These are phyloP conservation scores for Brachymystax lenok DNA, from an alignment of 2,797 vertebrate species.

Conservation along the genomic window DNA sequence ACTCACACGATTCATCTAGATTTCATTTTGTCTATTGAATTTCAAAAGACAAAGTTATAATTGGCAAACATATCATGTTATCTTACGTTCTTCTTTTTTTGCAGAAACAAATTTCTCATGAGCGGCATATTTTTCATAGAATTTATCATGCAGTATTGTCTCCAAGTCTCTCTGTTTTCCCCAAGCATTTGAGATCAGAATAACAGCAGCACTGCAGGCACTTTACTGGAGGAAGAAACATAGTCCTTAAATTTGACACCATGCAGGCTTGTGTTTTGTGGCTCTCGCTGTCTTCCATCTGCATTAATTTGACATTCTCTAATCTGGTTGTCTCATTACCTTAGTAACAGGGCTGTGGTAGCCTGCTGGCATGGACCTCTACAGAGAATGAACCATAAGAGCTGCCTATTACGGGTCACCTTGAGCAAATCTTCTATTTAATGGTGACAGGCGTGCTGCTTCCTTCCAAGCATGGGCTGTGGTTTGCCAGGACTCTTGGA, in stretches of 20 bases:
- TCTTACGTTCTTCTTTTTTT: constrained; percentile 7
- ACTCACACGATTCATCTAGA: neutral
- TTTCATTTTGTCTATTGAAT: neutral
- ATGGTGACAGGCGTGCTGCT: constrained; percentile 69
- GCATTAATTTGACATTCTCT: constrained; percentile 76
- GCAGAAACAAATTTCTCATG: constrained; percentile 50
- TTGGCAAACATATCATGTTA: constrained; percentile 12
- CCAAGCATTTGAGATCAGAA: constrained; percentile 45
- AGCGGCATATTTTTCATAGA: neutral
- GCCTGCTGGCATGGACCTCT: constrained; percentile 63
- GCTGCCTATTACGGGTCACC: constrained; percentile 71
- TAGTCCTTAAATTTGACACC: constrained; percentile 63
- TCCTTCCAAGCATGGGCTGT: constrained; percentile 47
- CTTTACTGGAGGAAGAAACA: constrained; percentile 45
- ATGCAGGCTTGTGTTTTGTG: constrained; percentile 61
- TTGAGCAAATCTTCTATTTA: constrained; percentile 70
- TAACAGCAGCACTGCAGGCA: constrained; percentile 53
- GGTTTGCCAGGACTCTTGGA: constrained; percentile 31
- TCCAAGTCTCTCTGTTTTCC: constrained; percentile 51
- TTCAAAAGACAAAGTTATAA: neutral
- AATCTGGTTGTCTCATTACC: constrained; percentile 74
- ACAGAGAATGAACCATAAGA: constrained; percentile 54
- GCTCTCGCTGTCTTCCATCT: constrained; percentile 68
- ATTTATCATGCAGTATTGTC: constrained; percentile 44
- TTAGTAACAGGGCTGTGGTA: constrained; percentile 61